Base-by-base conservation (phyloP, 2,888 invertebrate species). In the Tachina lurida region DNA sequence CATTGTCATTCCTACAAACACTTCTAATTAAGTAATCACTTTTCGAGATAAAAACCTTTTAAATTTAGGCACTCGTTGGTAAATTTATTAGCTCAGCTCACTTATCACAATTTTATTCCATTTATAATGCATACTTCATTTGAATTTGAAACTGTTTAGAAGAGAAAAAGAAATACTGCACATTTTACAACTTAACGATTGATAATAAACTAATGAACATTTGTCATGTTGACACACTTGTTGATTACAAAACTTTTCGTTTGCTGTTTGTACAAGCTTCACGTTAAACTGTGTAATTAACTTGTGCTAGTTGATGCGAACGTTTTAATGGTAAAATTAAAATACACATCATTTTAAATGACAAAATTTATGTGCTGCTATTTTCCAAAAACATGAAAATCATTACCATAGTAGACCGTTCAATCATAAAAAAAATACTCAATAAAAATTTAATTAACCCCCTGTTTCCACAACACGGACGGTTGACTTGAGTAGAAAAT, bases 221-320 rank as follows among this genome's bases (percentile, higher is more conserved):
- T 80, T 81, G 68, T 75, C 81, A 76, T 75, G 75, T 75, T 75
- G 75, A 76, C 81, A 82, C 54, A 75, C n/a, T 82, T 70, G 75
- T 56, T 56, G 75, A 76, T 70, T 76, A 62, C 47, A 76, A 75
- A 70, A 15, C 62, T 68, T 31, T 31, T 31, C 31, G 31, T 31
- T 54, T 54, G 60, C 22, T n/a, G 8, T 41, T n/a, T 13, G 3
- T 31, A 13, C 15, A 13, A 31, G 31, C 5, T 31, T 31, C 7
- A 31, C 5, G 31, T 31, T 31, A 58, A 47, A 73, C 17, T 8
- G n/a, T 47, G 17, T 39, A 47, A 73, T 49, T 49, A 73, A 47
- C 31, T 60, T 47, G 47, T 13, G 60, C n/a, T 5, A 31, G n/a
- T n/a, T 47, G 4, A 17, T 39, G 22, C 43, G 22, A 43, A 70